Base-by-base conservation (phyloP, 1,140 invertebrate species). In the Drosophila pandora region DNA sequence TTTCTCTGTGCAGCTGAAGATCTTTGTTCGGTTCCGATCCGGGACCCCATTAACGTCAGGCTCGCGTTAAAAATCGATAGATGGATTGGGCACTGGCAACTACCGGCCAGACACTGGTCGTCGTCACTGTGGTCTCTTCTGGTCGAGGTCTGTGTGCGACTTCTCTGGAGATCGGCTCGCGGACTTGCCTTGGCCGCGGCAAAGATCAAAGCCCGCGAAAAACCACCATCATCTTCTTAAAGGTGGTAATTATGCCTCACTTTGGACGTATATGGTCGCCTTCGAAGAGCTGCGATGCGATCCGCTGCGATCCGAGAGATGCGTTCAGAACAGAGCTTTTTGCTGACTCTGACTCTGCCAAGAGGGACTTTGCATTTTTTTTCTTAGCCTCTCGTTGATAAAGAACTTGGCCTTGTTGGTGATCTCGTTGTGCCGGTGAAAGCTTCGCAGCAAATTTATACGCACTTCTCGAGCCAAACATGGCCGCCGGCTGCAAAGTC, bases 11-110 rank as follows among this genome's bases (percentile, higher is more conserved):
- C 59, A 34, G 9, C 1, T 3, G 13, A 7, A 25, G 22, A 39
- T 47, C 65, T 47, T 34, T 30, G 13, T 10, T 50, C 47, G 4
- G 39, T 39, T 68, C 62, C 39, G 59, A 63, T 64, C 59, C 54
- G 64, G 47, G 54, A 52, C 39, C 71, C 70, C 83, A 90, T 90
- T 90, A 90, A 83, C 71, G 88, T 90, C 88, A 90, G 88, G 32
- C 65, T 74, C 87, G 79, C 89, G 88, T 90, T 90, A 90, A 90
- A 90, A 90, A 90, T 90, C 88, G 88, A 90, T 90, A 82, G 87
- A 88, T 90, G 76, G 87, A 77, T 88, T 82, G 82, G 65, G 62
- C 69, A 45, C 65, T 60, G 60, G 49, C 64, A 73, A 83, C 79
- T 80, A 76, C 78, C 70, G 72, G 49, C 32, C 58, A 43, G 41